Conservation (phyloP, 2,113 vertebrate species). For the Gopherus flavomarginatus region DNA sequence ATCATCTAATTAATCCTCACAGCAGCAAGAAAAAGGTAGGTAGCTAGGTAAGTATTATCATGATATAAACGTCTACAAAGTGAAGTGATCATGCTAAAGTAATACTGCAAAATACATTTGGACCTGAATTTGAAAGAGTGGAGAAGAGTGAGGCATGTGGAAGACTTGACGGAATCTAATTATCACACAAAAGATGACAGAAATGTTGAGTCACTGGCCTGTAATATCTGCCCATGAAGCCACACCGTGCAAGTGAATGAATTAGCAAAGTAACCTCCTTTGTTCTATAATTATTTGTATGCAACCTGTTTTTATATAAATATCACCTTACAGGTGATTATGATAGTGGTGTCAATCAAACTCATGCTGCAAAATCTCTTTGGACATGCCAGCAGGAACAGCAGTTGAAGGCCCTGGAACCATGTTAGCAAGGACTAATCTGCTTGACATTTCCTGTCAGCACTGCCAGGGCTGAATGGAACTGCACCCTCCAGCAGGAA, state of each 20-base stretch:
- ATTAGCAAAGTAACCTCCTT: not conserved
- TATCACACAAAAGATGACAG: not conserved
- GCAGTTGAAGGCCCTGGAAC: too few species aligned
- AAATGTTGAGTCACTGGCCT: not conserved
- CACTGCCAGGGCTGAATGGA: not conserved
- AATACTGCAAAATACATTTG: not conserved
- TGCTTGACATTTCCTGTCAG: not conserved
- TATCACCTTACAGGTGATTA: not conserved
- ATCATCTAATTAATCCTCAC: not conserved
- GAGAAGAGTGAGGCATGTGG: not conserved
- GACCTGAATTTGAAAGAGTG: not conserved
- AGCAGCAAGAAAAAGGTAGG: not conserved
- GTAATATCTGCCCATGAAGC: not conserved
- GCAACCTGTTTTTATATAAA: not conserved
- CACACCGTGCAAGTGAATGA: not conserved
- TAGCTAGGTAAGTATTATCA: not conserved
- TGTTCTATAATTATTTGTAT: not conserved
- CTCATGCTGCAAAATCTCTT: not conserved
- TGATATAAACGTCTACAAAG: accelerated
- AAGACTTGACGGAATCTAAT: not conserved
- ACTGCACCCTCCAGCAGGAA: not conserved
- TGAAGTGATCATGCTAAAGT: not conserved
- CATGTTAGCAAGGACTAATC: not conserved
- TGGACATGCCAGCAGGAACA: not conserved
- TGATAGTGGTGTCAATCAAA: not conserved